Percentiles rank a stretch among this genome's conserved stretches.
Conservation (phyloP, 1,140 invertebrate genomes). For the Sesamia nonagrioides region DNA sequence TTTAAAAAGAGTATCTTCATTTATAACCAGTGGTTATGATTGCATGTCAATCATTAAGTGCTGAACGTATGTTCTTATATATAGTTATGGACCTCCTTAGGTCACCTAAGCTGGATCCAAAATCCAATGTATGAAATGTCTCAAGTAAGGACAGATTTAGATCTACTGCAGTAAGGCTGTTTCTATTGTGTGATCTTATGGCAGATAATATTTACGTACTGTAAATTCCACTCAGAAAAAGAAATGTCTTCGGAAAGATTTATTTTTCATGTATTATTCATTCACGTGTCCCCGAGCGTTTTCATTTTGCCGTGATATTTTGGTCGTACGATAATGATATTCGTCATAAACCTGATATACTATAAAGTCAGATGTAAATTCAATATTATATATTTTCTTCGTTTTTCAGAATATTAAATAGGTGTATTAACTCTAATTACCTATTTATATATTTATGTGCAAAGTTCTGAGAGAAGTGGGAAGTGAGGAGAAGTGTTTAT, state of each 20-base stretch:
- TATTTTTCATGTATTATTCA: slow-evolving; percentile 86
- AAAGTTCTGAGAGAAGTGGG: too few species aligned
- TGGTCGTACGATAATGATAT: slow-evolving; percentile 82
- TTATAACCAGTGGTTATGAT: slow-evolving; percentile 63
- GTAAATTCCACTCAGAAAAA: slow-evolving; percentile 77
- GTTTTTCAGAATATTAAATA: too few species aligned
- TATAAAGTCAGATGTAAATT: background rate
- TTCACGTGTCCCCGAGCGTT: slow-evolving; percentile 81
- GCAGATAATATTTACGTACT: slow-evolving; percentile 77
- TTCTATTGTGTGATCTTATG: slow-evolving; percentile 66
- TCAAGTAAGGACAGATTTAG: background rate
- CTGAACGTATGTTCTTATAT: background rate
- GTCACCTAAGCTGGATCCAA: background rate
- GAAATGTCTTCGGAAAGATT: slow-evolving; percentile 78
- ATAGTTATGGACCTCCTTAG: background rate
- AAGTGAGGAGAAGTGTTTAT: too few species aligned
- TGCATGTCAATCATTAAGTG: slow-evolving; percentile 36
- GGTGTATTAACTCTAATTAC: too few species aligned
- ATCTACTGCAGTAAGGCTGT: slow-evolving; percentile 11
- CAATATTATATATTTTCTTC: too few species aligned
- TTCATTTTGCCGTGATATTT: slow-evolving; percentile 83
- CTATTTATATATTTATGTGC: too few species aligned
- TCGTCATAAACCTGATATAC: slow-evolving; percentile 69
- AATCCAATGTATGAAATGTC: background rate
- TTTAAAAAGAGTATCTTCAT: slow-evolving; percentile 57